Evolutionary conservation across 2,113 vertebrate species (phyloP).

Genomic region (Ciconia maguari): DNA sequence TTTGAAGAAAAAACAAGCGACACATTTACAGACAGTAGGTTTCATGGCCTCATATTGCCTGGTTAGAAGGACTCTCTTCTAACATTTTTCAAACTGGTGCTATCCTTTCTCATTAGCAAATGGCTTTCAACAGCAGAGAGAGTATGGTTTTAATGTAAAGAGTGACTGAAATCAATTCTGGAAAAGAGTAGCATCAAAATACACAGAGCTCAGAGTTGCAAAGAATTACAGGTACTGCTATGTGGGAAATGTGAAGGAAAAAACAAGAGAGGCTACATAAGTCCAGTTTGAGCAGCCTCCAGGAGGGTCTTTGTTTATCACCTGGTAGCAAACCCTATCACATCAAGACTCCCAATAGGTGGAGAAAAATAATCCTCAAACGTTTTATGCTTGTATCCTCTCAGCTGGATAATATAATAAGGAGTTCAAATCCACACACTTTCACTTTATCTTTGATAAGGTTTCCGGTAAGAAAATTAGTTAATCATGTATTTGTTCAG

Average conservation of each 20-base stretch:
- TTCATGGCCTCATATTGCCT: not conserved
- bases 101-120: not conserved
- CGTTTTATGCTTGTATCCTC: not conserved
- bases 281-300: not conserved
- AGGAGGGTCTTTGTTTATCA: not conserved
- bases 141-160: not conserved
- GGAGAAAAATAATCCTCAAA: not conserved
- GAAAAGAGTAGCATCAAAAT: not conserved
- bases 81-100: not conserved
- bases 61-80: not conserved
- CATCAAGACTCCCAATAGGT: not conserved
- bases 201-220: not conserved
- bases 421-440: not conserved
- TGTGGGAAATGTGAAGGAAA: rapidly evolving
- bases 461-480: not conserved
- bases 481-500: not conserved
- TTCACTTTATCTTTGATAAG: not conserved
- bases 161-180: not conserved
- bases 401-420: not conserved
- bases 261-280: not conserved
- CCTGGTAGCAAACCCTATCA: not conserved
- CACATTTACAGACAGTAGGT: not conserved
- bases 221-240: not conserved
- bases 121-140: not conserved
- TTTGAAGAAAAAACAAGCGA: not conserved